Evolutionary conservation across 2,888 invertebrate species (phyloP), one percentile per base, ranked within the genome.

Genomic region (Eristalinus aeneus): DNA sequence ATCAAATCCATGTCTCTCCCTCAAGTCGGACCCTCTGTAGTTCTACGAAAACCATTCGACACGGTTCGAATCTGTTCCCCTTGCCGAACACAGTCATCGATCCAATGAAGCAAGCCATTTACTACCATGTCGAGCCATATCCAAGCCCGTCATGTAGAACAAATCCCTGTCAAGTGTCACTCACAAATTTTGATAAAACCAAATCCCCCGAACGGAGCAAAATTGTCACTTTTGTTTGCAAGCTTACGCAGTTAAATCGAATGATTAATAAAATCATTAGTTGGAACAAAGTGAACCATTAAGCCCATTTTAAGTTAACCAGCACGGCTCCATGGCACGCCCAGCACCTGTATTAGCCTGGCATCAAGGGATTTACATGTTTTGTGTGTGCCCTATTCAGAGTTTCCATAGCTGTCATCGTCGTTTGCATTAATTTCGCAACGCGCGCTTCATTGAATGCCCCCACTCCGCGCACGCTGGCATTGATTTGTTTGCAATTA

Each of bases 401-500:
- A 16, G 46, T 8, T 16, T 16, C 16, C 8, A 46, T 27, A 3
- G 27, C 27, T 5, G 27, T 27, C 27, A 5, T 27, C 5, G 46
- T 46, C 46, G 46, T 46, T 46, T 46, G 46, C 56, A 56, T 22
- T 5, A 2, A 56, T 27, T 53, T 53, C 53, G 46, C 16, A 46
- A 46, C 23, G 23, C 12, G 3, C 56, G 56, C 23, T 23, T 56
- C 23, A 56, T 56, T 56, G 22, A 56, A 56, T 23, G 56, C 16
- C 23, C 56, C 22, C 56, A 20, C 9, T 0, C 20, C 10, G 2
- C 22, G 6, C 2, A 22, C 39, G 16, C 54, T 73, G 64, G 34
- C 64, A 73, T 64, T 73, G 73, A 73, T 73, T 64, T 73, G 63
- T 54, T 53, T 64, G 32, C 16, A 46, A 60, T 56, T 56, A 56